Evolutionary conservation across 2,888 invertebrate genomes (phyloP).

Genomic region (Epicampocera succincta): DNA sequence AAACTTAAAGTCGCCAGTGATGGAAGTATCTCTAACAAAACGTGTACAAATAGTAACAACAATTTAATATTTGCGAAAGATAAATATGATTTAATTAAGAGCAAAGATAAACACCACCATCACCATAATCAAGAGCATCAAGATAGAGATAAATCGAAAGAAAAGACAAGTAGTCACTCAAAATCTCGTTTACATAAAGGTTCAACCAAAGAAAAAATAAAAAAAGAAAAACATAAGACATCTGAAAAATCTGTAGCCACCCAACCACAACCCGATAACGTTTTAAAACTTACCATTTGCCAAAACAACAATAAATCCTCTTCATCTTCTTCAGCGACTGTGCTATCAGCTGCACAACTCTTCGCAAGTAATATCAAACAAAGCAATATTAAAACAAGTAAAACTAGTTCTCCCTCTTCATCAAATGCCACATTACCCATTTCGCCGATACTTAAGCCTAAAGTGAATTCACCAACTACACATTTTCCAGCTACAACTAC

Average conservation of each 20-base stretch:
- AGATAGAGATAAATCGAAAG: constrained; percentile 34
- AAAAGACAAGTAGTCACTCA: constrained; percentile 16
- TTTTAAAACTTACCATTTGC: constrained; percentile 14
- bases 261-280: background rate
- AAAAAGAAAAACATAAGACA: constrained; percentile 37
- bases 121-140: background rate
- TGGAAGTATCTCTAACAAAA: background rate
- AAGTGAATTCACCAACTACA: constrained; percentile 42
- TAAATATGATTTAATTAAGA: constrained; percentile 61
- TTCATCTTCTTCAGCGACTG: background rate
- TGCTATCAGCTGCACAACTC: background rate
- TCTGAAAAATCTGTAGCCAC: background rate
- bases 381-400: constrained; percentile 29
- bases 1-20: constrained; percentile 4
- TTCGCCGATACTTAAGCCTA: constrained; percentile 23
- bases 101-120: constrained; percentile 30
- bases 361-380: constrained; percentile 18
- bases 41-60: background rate
- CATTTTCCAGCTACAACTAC: background rate
- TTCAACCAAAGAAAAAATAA: constrained; percentile 39
- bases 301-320: constrained; percentile 10
- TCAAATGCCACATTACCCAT: background rate
- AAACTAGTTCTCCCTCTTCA: constrained; percentile 3
- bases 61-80: constrained; percentile 42
- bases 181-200: constrained; percentile 46